phyloP scores from a whole-genome alignment of 1,140 invertebrate species.

The Limonius californicus region DNA sequence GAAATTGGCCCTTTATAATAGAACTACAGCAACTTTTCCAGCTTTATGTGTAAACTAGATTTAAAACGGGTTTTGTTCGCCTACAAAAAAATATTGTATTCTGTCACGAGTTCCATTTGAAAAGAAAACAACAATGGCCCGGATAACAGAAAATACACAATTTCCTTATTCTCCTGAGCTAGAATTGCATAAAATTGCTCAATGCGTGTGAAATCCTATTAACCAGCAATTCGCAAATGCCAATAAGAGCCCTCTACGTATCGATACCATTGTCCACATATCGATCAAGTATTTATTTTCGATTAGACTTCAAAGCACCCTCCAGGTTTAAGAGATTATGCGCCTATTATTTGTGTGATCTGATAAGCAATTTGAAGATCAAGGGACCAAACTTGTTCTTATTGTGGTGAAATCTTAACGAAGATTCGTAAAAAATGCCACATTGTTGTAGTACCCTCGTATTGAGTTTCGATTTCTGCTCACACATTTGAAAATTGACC shows the following conservation, averaged over 20 bases:
- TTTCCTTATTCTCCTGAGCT: no score
- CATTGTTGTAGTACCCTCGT: conserved; percentile 26
- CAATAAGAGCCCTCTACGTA: conserved; percentile 20
- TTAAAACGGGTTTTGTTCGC: no score
- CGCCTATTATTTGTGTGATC: conserved; percentile 31
- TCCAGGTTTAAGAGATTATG: conserved; percentile 38
- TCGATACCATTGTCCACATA: conserved; percentile 28
- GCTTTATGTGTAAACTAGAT: no score
- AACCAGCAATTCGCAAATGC: conserved; percentile 16
- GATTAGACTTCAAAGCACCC: conserved; percentile 38
- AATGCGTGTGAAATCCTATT: conserved; percentile 37
- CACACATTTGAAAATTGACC: no score
- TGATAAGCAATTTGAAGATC: conserved; percentile 38
- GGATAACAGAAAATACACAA: no score
- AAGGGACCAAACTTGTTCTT: conserved; percentile 5
- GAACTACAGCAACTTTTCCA: no score
- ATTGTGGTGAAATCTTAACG: conserved; percentile 22
- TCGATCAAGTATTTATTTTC: conserved; percentile 34
- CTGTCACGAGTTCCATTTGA: no score
- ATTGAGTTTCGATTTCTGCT: conserved; percentile 29
- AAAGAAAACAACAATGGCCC: no score
- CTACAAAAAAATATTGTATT: no score
- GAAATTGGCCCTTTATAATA: no score
- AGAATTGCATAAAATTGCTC: conserved; percentile 15
- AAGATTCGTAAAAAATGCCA: conserved; percentile 29